Percentiles rank a stretch among this genome's conserved stretches.
Evolutionary conservation across 2,113 vertebrate genomes (phyloP).

Genomic region (Hiodon alosoides): DNA sequence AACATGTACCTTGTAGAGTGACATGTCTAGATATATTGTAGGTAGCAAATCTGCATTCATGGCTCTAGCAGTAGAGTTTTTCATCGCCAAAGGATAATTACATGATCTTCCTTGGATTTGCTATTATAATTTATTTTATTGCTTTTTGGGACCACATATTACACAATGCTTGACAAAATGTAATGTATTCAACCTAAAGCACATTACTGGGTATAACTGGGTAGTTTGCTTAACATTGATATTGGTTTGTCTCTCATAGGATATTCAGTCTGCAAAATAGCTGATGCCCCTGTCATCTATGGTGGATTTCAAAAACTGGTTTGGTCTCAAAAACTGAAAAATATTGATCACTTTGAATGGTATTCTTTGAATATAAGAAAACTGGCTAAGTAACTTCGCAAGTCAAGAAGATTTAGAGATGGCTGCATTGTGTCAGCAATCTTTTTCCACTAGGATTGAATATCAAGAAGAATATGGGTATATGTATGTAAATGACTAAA

Average conservation of each 20-base stretch:
- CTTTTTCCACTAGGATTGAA: no score
- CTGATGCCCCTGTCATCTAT: conserved; percentile 97
- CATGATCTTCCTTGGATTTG: conserved; percentile 83
- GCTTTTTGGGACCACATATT: conserved; percentile 94
- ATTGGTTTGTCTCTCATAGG: conserved; percentile 97
- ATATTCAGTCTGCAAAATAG: conserved; percentile 92
- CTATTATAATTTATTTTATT: conserved; percentile 93
- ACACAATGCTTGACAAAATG: conserved; percentile 92
- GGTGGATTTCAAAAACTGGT: conserved; percentile 87
- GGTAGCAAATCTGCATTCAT: conserved; percentile 75
- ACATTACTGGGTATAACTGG: conserved; percentile 87
- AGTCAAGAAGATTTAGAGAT: not conserved
- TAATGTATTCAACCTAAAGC: conserved; percentile 98
- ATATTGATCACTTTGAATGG: not conserved
- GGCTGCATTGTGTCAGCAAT: not conserved
- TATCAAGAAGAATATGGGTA: no score
- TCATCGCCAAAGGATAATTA: conserved; percentile 84
- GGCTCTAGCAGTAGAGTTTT: conserved; percentile 73
- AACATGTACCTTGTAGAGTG: conserved; percentile 32
- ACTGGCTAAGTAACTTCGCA: not conserved
- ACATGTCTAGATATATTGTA: conserved; percentile 59
- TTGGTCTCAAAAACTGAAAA: conserved; percentile 72
- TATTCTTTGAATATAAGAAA: not conserved
- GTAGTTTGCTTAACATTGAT: conserved; percentile 90
- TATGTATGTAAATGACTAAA: not conserved